Evolutionary conservation across 1,140 invertebrate species (phyloP), one percentile per base, ranked within the genome.

Genomic region (Heliconius hermathena): DNA sequence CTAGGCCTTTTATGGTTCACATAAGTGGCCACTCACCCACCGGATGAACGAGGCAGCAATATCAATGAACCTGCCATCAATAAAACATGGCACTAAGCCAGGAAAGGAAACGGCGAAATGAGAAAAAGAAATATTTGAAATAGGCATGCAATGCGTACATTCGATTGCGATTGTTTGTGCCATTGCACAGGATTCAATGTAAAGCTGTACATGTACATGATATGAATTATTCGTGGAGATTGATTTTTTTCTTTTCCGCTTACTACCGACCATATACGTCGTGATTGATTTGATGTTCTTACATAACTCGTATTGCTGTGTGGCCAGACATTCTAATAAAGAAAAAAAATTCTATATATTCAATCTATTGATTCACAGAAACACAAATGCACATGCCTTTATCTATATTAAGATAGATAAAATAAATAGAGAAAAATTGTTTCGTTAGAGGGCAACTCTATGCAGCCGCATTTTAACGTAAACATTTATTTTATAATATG

Each of bases 51-150:
- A 93, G 92, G 87, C 88, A 90, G 88, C 86, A 92, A 94, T 94
- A 94, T 94, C 93, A 94, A 94, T 94, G 93, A 93, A 93, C 92
- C 85, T 90, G 83, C 92, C 92, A 94, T 94, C 93, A 94, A 94
- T 94, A 94, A 94, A 93, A 94, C 93, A 94, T 94, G 93, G 91
- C 91, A 91, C 86, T 88, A 83, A 88, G 91, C 93, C 93, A 91
- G 88, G 87, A 93, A 93, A 94, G 93, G 93, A 93, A 94, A 91
- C 90, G 86, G 88, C 90, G 91, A 94, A 93, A 93, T 88, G 90
- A 93, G 91, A 93, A 94, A 94, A 94, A 94, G 89, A 93, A 94
- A 90, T 91, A 94, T 93, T 93, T 90, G 87, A 92, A 93, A 93
- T 91, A 90, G 89, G 90, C 79, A 90, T 90, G 88, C 91, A 83